Evolutionary conservation across 2,888 invertebrate species (phyloP).

Genomic region (Tineola bisselliella): DNA sequence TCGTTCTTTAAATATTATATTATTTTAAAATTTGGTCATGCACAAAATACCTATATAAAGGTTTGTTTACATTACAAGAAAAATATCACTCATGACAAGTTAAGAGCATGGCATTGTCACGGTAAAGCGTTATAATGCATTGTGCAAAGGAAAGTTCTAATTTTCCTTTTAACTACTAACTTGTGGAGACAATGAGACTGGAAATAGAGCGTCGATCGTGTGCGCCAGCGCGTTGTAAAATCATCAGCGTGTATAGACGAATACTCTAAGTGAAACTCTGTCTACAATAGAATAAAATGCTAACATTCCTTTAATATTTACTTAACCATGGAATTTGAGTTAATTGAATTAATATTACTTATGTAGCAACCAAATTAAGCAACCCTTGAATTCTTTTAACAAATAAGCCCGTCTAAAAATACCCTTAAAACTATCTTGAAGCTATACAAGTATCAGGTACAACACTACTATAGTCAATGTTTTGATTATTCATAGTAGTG

Average conservation of each 20-base stretch:
- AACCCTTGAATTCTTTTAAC: no score
- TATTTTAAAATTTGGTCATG: no score
- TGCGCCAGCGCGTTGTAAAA: constrained; percentile 61
- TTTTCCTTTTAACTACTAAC: constrained; percentile 24
- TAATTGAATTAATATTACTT: not conserved
- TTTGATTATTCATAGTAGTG: no score
- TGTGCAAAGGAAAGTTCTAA: constrained; percentile 12
- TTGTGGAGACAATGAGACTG: constrained; percentile 54
- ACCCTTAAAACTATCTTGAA: no score
- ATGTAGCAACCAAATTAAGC: no score
- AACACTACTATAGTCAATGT: no score
- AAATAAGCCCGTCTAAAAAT: no score
- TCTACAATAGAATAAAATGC: constrained; percentile 24
- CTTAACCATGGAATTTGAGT: not conserved
- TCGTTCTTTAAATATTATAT: no score
- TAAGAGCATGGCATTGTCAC: not conserved
- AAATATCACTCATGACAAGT: not conserved
- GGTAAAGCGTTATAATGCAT: constrained; percentile 16
- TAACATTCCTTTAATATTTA: constrained; percentile 24
- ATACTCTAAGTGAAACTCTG: constrained; percentile 58
- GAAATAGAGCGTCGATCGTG: constrained; percentile 65
- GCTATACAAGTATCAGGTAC: no score
- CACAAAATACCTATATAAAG: no score
- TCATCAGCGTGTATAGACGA: constrained; percentile 49
- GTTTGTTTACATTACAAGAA: not conserved